Conservation (phyloP, 2,888 invertebrate species). For the Taenaris catops region DNA sequence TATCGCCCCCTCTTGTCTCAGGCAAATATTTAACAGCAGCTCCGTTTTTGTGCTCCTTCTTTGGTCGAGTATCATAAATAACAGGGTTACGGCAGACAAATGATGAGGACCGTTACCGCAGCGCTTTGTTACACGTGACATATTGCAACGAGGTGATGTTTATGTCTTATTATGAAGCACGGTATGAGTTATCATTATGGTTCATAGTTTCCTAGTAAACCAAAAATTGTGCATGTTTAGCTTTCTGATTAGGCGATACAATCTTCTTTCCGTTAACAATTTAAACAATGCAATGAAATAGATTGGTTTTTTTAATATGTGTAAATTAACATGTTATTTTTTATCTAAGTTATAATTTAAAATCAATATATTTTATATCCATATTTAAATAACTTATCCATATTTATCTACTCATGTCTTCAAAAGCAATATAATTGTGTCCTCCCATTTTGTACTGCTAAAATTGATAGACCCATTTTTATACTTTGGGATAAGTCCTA, state of each 20-base stretch:
- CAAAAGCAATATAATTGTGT: no score
- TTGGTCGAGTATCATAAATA: slow-evolving; percentile 73
- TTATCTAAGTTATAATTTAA: no score
- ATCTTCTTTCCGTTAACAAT: no score
- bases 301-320: no score
- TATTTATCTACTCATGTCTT: no score
- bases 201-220: slow-evolving; percentile 14
- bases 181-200: slow-evolving; percentile 26
- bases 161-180: slow-evolving; percentile 72
- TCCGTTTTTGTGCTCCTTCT: slow-evolving; percentile 70
- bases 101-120: slow-evolving; percentile 74
- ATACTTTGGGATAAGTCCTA: no score
- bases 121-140: slow-evolving; percentile 67
- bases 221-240: slow-evolving; percentile 5
- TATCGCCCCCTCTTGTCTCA: slow-evolving; percentile 79
- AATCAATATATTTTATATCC: no score
- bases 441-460: no score
- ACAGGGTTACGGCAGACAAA: slow-evolving; percentile 68
- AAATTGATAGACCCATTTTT: no score
- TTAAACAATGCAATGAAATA: no score
- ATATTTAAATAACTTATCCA: no score
- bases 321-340: no score
- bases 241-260: slow-evolving; percentile 1
- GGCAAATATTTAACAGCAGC: slow-evolving; percentile 77
- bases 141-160: slow-evolving; percentile 70